Base-by-base conservation (phyloP, 2,797 vertebrate genomes). In the Gallinago solitaria region DNA sequence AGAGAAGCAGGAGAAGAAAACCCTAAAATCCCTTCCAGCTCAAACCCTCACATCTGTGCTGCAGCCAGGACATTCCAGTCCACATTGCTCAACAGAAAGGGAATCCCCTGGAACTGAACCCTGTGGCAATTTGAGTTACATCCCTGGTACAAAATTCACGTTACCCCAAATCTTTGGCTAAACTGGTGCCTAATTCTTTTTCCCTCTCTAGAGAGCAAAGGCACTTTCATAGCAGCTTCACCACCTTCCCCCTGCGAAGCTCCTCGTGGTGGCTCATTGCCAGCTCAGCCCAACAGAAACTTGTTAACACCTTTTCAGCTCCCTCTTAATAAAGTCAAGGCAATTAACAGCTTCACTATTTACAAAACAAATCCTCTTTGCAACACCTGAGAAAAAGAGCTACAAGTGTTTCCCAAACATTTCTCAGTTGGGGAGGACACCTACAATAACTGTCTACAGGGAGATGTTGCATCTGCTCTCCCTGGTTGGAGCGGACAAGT, bases 281-380 rank as follows among this genome's bases (percentile, higher is more conserved):
- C 91, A 94, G 74, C 76, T 8, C 67, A 37, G 39, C 20, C 18
- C 82, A 85, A 83, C 77, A 70, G 57, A 92, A 89, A 90, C 93
- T 85, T 90, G 67, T 90, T 93, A 96, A 94, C 91, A 92, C 80
- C 77, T 95, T 95, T 92, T 74, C 79, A 48, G 77, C 57, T 93
- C 64, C 18, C 7, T 83, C 80, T 93, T 96, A 96, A 95, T 96
- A 95, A 92, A 96, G 83, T 67, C 91, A 54, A 71, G 67, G 85
- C 88, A 96, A 97, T 97, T 96, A 96, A 87, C 87, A 85, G 73
- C 89, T 73, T 75, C 76, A 2, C 54, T 70, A 97, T 96, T 97
- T 97, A 97, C 94, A 97, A 96, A 96, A 93, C 96, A 96, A 95
- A 96, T 96, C 90, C 75, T 89, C 89, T 89, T 57, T 27, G 68